Conservation (phyloP, 2,113 vertebrate genomes). For the Apus apus region DNA sequence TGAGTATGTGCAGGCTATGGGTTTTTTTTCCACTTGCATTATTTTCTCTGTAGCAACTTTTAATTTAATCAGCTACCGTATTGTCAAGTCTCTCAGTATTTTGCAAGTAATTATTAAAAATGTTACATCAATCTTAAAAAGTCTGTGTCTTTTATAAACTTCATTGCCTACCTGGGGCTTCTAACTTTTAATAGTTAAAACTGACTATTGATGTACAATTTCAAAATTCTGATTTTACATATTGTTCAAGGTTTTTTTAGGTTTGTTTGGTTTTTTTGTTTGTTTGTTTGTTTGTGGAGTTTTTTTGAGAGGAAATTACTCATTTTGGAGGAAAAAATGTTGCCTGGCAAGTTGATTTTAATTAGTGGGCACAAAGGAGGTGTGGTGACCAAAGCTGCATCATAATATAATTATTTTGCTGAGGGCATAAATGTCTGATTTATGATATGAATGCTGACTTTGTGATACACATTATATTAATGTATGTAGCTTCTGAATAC, state of each 20-base stretch:
- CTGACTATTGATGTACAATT: not conserved
- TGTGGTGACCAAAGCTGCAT: not conserved
- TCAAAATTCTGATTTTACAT: not conserved
- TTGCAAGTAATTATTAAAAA: not conserved
- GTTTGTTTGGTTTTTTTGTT: not conserved
- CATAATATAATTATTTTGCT: not conserved
- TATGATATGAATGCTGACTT: not conserved
- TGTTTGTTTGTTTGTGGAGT: too few relatives aligned
- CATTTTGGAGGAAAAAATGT: not conserved
- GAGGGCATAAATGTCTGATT: not conserved
- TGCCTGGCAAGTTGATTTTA: not conserved
- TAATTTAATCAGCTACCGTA: not conserved
- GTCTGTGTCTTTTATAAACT: not conserved
- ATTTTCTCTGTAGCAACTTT: not conserved
- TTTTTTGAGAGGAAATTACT: not conserved
- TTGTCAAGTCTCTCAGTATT: not conserved
- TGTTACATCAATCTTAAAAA: not conserved
- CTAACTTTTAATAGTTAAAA: not conserved
- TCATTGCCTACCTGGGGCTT: not conserved
- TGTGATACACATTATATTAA: not conserved
- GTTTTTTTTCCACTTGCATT: fast-evolving
- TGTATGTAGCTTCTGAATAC: not conserved
- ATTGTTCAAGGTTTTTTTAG: not conserved
- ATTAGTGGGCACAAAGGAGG: not conserved
- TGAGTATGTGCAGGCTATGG: not conserved